Conservation (phyloP, 2,888 invertebrate genomes). For the Luperina testacea region DNA sequence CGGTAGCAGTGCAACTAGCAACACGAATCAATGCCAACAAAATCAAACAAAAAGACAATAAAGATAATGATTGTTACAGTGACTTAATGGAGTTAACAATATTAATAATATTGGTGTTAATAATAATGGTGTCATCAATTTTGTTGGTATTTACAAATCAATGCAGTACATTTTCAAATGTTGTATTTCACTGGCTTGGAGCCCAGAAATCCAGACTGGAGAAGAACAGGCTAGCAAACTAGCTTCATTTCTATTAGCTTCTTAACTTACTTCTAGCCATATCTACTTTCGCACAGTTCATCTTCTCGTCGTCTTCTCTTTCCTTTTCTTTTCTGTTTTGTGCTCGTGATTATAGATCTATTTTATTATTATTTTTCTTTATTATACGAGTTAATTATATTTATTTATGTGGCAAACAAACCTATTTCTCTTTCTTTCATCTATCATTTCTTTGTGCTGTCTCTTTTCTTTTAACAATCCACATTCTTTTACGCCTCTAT, state of each 20-base stretch:
- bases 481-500: background rate
- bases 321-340: no score
- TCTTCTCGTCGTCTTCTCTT: no score
- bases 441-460: background rate
- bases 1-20: background rate
- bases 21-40: no score
- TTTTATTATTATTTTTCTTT: no score
- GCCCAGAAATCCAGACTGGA: background rate
- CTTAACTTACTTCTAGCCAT: no score
- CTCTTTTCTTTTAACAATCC: background rate
- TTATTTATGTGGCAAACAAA: no score
- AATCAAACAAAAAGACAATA: no score
- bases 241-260: background rate
- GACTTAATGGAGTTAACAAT: background rate
- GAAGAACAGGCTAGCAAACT: background rate
- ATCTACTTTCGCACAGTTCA: background rate
- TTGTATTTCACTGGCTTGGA: background rate
- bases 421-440: no score
- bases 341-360: no score
- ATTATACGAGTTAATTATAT: no score
- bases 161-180: background rate
- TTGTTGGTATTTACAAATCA: background rate
- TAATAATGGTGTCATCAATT: background rate
- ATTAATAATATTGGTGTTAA: background rate
- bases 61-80: no score